These are phyloP conservation scores for Tympanuchus pallidicinctus DNA, from an alignment of 2,113 vertebrate species.

Conservation along the genomic window DNA sequence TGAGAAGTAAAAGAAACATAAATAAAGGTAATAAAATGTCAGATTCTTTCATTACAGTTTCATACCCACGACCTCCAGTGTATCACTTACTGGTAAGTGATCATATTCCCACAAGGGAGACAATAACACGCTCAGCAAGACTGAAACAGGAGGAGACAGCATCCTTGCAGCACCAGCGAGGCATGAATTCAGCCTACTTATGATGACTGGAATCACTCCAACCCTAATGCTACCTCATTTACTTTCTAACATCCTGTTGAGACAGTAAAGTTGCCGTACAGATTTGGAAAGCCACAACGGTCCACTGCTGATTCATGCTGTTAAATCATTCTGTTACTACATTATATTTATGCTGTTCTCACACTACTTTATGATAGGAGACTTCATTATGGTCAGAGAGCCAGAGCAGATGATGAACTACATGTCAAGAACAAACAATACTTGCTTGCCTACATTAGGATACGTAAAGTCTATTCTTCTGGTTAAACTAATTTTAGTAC, in stretches of 20 bases:
- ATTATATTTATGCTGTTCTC: slow-evolving; percentile 45
- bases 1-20: neutral
- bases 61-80: neutral
- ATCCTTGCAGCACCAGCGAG: slow-evolving; percentile 15
- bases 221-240: slow-evolving; percentile 35
- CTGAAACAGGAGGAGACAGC: neutral
- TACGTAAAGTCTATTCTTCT: neutral
- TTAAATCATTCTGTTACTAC: slow-evolving; percentile 62
- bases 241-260: slow-evolving; percentile 31
- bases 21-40: neutral
- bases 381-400: slow-evolving; percentile 30
- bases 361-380: slow-evolving; percentile 20
- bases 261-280: slow-evolving; percentile 25
- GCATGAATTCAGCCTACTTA: slow-evolving; percentile 13
- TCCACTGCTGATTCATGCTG: slow-evolving; percentile 56
- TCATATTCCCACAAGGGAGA: neutral
- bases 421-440: neutral
- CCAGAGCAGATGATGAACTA: slow-evolving; percentile 29
- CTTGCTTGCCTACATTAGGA: slow-evolving; percentile 2
- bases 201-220: slow-evolving; percentile 43
- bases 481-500: neutral
- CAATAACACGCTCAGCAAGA: neutral
- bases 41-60: neutral
- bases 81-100: neutral
- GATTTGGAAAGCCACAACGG: slow-evolving; percentile 40